phyloP scores from a whole-genome alignment of 2,797 vertebrate genomes.

The Coracias cyanogaster region DNA sequence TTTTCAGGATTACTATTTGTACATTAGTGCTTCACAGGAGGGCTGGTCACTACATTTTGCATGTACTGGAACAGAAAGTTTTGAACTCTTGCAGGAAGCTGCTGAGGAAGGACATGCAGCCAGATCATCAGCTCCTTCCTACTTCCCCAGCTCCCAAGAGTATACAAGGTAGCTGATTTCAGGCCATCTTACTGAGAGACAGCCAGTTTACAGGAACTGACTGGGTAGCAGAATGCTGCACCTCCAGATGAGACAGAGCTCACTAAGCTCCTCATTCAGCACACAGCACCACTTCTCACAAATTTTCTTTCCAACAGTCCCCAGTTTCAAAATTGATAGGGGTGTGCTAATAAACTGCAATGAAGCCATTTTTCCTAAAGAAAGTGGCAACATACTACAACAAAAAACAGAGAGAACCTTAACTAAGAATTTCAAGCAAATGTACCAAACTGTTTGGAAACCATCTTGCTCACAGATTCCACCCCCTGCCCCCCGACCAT shows the following conservation, averaged over 20 bases:
- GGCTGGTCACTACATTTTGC: neutral
- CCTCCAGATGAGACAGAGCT: neutral
- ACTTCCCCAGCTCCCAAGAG: neutral
- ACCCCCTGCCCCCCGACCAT: neutral
- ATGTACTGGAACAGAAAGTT: neutral
- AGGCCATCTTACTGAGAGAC: neutral
- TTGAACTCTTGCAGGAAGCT: neutral
- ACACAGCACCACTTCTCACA: neutral
- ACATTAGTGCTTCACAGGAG: neutral
- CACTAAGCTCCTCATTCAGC: neutral
- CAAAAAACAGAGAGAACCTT: neutral
- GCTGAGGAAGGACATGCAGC: neutral
- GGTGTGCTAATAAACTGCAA: neutral
- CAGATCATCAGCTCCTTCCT: neutral
- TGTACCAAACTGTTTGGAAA: neutral
- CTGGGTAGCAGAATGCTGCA: neutral
- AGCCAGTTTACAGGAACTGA: rapidly evolving
- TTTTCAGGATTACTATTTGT: neutral
- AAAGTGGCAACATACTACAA: neutral
- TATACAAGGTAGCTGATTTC: neutral
- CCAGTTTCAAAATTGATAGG: neutral
- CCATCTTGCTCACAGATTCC: neutral
- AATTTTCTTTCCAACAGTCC: neutral
- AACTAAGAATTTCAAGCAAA: neutral
- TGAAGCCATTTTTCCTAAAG: neutral